phyloP scores from a whole-genome alignment of 2,113 vertebrate genomes.

The Psittacara wagleri region DNA sequence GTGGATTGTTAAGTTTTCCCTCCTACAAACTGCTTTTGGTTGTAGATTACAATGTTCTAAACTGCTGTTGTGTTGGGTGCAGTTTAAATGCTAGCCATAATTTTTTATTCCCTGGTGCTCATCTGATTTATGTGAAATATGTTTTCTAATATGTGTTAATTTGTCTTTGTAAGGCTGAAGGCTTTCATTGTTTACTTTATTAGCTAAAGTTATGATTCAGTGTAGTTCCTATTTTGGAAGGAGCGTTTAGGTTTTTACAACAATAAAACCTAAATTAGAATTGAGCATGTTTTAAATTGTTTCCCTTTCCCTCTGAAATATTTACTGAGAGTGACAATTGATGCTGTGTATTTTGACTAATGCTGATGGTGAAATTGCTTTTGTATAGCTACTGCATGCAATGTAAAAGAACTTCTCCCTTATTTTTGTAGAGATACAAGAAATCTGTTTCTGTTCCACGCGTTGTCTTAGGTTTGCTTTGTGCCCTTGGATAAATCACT shows the following conservation, averaged over 20 bases:
- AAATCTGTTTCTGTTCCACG: not conserved
- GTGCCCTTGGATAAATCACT: not conserved
- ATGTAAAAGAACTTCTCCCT: not conserved
- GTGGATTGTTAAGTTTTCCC: not conserved
- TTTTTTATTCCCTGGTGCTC: conserved; percentile 12
- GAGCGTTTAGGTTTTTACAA: not conserved
- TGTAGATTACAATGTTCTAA: not conserved
- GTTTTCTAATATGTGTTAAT: conserved; percentile 1
- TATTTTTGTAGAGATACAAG: not conserved
- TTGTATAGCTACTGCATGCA: not conserved
- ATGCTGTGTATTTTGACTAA: not conserved
- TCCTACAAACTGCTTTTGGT: not conserved
- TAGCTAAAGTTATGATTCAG: conserved; percentile 1
- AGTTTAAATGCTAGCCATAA: not conserved
- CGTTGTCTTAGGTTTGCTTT: not conserved
- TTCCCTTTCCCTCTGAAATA: not conserved
- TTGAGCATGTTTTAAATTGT: not conserved
- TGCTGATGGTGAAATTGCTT: not conserved
- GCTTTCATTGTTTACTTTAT: conserved; percentile 10
- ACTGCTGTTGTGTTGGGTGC: not conserved
- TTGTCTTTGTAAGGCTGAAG: conserved; percentile 10
- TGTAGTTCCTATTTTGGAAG: conserved; percentile 3
- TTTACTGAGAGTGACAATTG: not conserved
- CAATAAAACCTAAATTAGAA: conserved; percentile 19
- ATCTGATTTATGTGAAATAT: not conserved